Conservation (phyloP, 2,888 invertebrate species). For the Campoletis raptor region DNA sequence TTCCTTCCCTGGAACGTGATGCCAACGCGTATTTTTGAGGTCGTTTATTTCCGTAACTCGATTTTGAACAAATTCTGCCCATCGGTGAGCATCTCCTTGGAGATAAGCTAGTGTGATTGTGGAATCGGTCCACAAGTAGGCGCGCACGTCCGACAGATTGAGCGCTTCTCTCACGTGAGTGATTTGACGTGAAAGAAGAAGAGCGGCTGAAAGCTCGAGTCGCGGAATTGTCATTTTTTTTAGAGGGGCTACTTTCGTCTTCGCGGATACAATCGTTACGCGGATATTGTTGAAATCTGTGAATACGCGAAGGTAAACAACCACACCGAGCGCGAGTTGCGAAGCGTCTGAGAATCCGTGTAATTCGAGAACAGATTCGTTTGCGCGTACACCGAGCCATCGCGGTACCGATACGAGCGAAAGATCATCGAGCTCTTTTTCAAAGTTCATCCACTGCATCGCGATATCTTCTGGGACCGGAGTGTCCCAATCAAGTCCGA, state of each 20-base stretch:
- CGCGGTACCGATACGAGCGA: conserved; percentile 12
- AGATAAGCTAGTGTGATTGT: conserved; percentile 61
- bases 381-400: neutral
- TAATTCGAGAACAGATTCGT: neutral
- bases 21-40: conserved; percentile 66
- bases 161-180: conserved; percentile 18
- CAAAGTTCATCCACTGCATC: conserved; percentile 23
- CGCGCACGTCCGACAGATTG: conserved; percentile 17
- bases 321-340: conserved; percentile 12
- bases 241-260: conserved; percentile 65
- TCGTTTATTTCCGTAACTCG: conserved; percentile 71
- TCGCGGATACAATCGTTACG: conserved; percentile 42
- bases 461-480: conserved; percentile 36
- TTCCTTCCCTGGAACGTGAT: conserved; percentile 69
- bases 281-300: neutral
- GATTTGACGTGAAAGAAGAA: conserved; percentile 45
- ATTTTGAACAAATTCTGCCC: conserved; percentile 74
- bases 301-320: conserved; percentile 12
- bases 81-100: conserved; percentile 61
- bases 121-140: conserved; percentile 53
- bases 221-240: conserved; percentile 60
- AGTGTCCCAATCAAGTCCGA: conserved; percentile 49
- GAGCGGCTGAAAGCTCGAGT: conserved; percentile 60
- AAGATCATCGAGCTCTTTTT: conserved; percentile 2
- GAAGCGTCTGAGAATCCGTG: conserved; percentile 62